A percentile compares a stretch with the other conserved stretches of the same genome.
Conservation (phyloP, 2,888 invertebrate genomes). For the Temnothorax unifasciatus region DNA sequence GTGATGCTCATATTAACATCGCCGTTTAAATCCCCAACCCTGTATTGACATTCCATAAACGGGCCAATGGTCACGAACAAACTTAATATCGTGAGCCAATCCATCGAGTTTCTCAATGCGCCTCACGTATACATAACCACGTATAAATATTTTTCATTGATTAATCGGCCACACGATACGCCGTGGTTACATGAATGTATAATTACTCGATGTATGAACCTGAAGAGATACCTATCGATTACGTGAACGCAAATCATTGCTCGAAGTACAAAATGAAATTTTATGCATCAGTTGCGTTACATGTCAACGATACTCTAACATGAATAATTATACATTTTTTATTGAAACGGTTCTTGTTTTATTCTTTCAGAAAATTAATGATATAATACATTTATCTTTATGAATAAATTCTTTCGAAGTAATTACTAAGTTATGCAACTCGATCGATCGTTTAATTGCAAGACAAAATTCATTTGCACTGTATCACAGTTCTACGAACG, state of each 20-base stretch:
- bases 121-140: conserved; percentile 59
- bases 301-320: not conserved
- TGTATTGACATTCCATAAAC: conserved; percentile 53
- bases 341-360: not conserved
- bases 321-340: not conserved
- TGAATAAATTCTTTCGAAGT: not conserved
- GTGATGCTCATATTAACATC: conserved; percentile 51
- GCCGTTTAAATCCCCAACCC: conserved; percentile 22
- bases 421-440: not conserved
- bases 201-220: conserved; percentile 20
- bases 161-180: conserved; percentile 47
- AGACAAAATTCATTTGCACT: not conserved
- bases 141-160: conserved; percentile 67
- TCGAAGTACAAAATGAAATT: conserved; percentile 13
- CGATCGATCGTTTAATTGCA: not conserved
- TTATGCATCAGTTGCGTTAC: not conserved
- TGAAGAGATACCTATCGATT: conserved; percentile 16
- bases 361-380: not conserved
- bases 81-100: conserved; percentile 44
- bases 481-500: not conserved
- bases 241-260: not conserved
- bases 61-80: conserved; percentile 37
- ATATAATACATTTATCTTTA: not conserved
- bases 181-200: conserved; percentile 26
- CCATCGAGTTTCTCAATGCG: conserved; percentile 36